These are phyloP conservation scores for Pocillopora grandis DNA, from an alignment of 92 coral and sea anemone genomes.

Conservation along the genomic window DNA sequence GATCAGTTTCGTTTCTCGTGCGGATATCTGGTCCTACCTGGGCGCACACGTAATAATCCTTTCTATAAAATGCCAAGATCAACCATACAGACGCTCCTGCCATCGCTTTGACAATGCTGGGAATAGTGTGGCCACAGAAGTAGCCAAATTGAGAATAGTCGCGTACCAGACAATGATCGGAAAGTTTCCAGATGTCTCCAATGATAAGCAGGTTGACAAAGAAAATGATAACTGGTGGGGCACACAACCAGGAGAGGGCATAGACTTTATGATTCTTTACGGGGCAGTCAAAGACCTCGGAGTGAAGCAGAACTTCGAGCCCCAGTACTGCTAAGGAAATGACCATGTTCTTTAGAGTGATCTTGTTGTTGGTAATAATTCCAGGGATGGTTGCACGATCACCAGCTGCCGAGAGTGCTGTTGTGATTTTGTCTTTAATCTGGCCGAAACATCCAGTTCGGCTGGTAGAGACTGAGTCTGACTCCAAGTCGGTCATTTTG, in stretches of 20 bases:
- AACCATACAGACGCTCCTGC: background rate
- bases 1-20: background rate
- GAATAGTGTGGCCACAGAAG: background rate
- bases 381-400: background rate
- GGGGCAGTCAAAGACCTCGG: constrained; percentile 6
- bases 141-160: background rate
- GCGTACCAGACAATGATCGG: background rate
- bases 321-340: background rate
- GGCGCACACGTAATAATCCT: background rate
- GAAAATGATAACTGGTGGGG: background rate
- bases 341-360: background rate
- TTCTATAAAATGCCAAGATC: background rate
- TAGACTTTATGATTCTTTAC: background rate
- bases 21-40: background rate
- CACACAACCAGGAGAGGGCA: background rate
- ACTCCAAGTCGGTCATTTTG: no score
- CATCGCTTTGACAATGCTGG: background rate
- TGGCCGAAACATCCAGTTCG: no score
- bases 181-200: background rate
- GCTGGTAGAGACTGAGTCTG: background rate
- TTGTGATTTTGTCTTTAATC: no score
- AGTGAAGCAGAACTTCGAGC: background rate
- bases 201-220: background rate
- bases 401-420: no score
- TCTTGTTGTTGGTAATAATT: background rate